A percentile compares a stretch with the other conserved stretches of the same genome.
These are phyloP conservation scores for Babyrousa celebensis DNA, from an alignment of 2,797 vertebrate genomes.

Conservation along the genomic window DNA sequence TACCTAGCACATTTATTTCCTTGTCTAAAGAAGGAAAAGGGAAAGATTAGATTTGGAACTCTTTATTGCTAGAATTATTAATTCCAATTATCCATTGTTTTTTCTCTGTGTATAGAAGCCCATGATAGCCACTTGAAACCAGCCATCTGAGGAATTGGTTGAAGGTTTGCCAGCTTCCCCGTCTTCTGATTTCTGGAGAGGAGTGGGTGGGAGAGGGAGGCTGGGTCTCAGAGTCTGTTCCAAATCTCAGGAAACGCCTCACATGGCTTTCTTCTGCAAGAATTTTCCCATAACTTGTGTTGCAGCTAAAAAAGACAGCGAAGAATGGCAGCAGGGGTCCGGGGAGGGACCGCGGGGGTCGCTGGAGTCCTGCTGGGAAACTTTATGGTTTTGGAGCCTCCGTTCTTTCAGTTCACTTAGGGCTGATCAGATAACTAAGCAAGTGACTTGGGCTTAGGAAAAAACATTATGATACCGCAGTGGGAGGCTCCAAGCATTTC, in stretches of 20 bases:
- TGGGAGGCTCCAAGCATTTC: background rate
- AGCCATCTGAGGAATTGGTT: background rate
- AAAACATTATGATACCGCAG: background rate
- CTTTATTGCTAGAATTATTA: constrained; percentile 51
- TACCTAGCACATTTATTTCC: too few species aligned
- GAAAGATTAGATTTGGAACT: constrained; percentile 35
- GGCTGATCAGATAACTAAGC: background rate
- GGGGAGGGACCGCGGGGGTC: background rate
- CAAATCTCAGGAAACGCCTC: constrained; percentile 26
- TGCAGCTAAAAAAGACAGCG: background rate
- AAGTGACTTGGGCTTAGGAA: background rate
- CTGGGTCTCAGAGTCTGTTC: background rate
- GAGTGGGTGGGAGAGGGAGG: background rate
- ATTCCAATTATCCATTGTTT: constrained; percentile 11
- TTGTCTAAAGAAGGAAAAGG: background rate
- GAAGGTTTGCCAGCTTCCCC: background rate
- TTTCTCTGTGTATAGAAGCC: background rate
- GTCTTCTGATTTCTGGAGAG: background rate
- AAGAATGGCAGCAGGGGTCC: background rate
- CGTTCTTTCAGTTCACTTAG: background rate
- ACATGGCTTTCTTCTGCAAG: background rate
- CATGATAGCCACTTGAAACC: background rate
- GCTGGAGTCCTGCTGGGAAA: background rate
- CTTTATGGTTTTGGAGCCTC: background rate
- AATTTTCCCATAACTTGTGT: background rate